phyloP scores from a whole-genome alignment of 2,888 invertebrate species.

The Stomorhina lunata region DNA sequence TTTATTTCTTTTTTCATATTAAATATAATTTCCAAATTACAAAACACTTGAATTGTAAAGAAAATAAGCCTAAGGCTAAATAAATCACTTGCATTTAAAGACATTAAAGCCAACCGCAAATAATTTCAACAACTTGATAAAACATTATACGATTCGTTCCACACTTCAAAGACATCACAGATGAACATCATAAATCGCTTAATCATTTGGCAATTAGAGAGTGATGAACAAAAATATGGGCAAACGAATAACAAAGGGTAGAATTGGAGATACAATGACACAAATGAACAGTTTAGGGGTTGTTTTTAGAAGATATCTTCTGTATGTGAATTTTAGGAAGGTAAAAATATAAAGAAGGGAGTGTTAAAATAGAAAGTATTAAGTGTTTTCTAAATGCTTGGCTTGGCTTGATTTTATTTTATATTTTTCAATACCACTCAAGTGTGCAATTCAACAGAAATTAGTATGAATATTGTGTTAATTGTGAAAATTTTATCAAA shows the following conservation, averaged over 20 bases:
- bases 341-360: too few species aligned
- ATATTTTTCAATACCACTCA: conserved; percentile 74
- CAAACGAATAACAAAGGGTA: conserved; percentile 40
- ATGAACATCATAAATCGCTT: conserved; percentile 80
- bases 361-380: neutral
- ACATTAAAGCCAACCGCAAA: conserved; percentile 64
- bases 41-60: neutral
- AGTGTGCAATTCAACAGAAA: conserved; percentile 75
- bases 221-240: conserved; percentile 41
- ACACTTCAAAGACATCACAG: conserved; percentile 69
- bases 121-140: conserved; percentile 62
- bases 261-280: neutral
- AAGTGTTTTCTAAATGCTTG: conserved; percentile 22
- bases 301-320: neutral
- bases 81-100: conserved; percentile 55
- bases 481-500: conserved; percentile 78
- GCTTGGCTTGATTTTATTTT: conserved; percentile 11
- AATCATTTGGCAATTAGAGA: conserved; percentile 80
- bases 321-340: neutral
- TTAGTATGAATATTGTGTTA: conserved; percentile 78
- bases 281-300: conserved; percentile 23
- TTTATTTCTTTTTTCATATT: neutral
- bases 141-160: conserved; percentile 70
- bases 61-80: conserved; percentile 38
- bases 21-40: neutral